Evolutionary conservation across 2,888 invertebrate genomes (phyloP).

Genomic region (Yponomeuta cagnagella): DNA sequence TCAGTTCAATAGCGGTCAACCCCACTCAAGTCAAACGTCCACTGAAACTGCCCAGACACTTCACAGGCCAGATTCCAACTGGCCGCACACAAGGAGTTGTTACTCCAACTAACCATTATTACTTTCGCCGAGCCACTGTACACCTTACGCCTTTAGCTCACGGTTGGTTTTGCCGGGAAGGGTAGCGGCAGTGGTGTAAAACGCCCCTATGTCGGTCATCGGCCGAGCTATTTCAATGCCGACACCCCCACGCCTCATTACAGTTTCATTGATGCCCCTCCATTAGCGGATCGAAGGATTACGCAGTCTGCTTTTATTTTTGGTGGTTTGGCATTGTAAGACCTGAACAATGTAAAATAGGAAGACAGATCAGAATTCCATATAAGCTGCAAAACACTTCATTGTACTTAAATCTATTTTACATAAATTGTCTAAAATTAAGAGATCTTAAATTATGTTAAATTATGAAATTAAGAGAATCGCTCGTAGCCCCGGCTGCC

Average conservation of each 20-base stretch:
- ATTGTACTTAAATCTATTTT: no score
- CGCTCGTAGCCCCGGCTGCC: no score
- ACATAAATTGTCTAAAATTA: no score
- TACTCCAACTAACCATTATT: slow-evolving; percentile 1
- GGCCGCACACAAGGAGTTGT: background rate
- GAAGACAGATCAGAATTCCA: no score
- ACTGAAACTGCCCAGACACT: slow-evolving; percentile 4
- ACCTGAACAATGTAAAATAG: no score
- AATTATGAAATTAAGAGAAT: no score
- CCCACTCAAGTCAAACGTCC: background rate
- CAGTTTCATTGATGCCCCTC: slow-evolving; percentile 19
- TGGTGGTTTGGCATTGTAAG: background rate
- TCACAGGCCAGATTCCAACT: background rate
- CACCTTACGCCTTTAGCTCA: background rate
- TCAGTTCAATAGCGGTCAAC: background rate
- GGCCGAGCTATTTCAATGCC: slow-evolving; percentile 10
- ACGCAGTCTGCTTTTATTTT: background rate
- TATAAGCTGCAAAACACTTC: no score
- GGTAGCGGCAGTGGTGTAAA: slow-evolving; percentile 3
- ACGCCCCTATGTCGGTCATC: slow-evolving; percentile 5
- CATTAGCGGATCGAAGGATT: background rate
- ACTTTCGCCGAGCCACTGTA: background rate
- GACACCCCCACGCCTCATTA: slow-evolving; percentile 18
- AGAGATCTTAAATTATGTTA: no score
- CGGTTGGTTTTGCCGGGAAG: background rate